phyloP scores from a whole-genome alignment of 1,140 invertebrate genomes.

The Zaprionus gabonicus region DNA sequence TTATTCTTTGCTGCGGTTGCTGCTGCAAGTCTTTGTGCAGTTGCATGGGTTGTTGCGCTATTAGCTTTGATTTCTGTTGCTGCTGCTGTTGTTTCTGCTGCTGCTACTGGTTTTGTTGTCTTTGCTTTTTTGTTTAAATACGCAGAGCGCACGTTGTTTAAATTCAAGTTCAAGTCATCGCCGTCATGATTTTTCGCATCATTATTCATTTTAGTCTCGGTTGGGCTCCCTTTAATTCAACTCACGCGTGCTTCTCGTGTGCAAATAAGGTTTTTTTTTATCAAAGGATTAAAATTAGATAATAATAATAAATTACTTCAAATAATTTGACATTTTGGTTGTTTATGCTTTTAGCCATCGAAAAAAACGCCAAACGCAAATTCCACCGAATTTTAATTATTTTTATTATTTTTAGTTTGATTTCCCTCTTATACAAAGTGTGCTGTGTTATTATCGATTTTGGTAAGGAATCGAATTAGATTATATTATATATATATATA shows the following conservation, averaged over 20 bases:
- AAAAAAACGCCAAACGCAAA: slow-evolving; percentile 50
- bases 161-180: slow-evolving; percentile 78
- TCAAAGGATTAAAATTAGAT: slow-evolving; percentile 36
- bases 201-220: slow-evolving; percentile 83
- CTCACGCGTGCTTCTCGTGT: slow-evolving; percentile 66
- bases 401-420: slow-evolving; percentile 18
- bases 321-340: slow-evolving; percentile 58
- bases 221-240: slow-evolving; percentile 51
- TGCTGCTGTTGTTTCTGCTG: slow-evolving; percentile 34
- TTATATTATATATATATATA: slow-evolving; percentile 38
- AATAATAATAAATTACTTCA: slow-evolving; percentile 49
- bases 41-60: slow-evolving; percentile 38
- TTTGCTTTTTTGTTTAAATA: slow-evolving; percentile 66
- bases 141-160: slow-evolving; percentile 60
- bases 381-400: slow-evolving; percentile 18
- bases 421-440: slow-evolving; percentile 35
- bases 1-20: slow-evolving; percentile 43
- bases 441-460: slow-evolving; percentile 67
- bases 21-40: slow-evolving; percentile 35
- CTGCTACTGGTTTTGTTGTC: slow-evolving; percentile 40
- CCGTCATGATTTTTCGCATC: slow-evolving; percentile 79
- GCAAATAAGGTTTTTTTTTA: slow-evolving; percentile 39
- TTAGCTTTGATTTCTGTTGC: slow-evolving; percentile 34
- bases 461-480: slow-evolving; percentile 57
- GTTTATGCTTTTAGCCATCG: slow-evolving; percentile 32